Conservation (phyloP, 2,797 vertebrate species). For the Mionectes olivaceus region DNA sequence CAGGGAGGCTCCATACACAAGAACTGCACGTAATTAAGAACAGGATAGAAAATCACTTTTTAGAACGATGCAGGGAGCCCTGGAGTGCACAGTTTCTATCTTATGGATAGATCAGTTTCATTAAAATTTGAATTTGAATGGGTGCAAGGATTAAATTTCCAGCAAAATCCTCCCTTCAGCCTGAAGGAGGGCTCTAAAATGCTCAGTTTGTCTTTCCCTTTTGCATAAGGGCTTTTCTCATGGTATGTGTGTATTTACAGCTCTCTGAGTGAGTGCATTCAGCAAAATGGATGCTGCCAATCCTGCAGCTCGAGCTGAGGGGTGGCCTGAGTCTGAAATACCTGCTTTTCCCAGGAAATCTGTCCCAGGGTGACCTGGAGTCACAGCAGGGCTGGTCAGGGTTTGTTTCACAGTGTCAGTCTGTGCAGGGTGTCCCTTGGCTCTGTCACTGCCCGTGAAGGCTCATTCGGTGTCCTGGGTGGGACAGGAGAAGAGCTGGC, state of each 20-base stretch:
- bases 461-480: neutral
- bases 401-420: fast-evolving
- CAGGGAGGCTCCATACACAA: neutral
- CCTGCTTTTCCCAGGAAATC: neutral
- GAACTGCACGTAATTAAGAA: neutral
- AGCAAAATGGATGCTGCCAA: neutral
- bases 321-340: neutral
- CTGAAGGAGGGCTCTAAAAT: neutral
- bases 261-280: neutral
- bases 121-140: neutral
- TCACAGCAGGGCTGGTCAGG: fast-evolving
- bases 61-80: neutral
- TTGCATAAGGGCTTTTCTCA: neutral
- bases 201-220: neutral
- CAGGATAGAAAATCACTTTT: neutral
- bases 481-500: neutral
- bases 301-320: neutral
- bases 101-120: neutral
- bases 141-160: neutral
- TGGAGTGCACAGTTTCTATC: neutral
- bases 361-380: neutral
- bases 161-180: neutral
- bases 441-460: fast-evolving
- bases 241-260: neutral
- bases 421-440: fast-evolving